These are phyloP conservation scores for Leptinotarsa defecta DNA, from an alignment of 1,140 invertebrate species.

Conservation along the genomic window DNA sequence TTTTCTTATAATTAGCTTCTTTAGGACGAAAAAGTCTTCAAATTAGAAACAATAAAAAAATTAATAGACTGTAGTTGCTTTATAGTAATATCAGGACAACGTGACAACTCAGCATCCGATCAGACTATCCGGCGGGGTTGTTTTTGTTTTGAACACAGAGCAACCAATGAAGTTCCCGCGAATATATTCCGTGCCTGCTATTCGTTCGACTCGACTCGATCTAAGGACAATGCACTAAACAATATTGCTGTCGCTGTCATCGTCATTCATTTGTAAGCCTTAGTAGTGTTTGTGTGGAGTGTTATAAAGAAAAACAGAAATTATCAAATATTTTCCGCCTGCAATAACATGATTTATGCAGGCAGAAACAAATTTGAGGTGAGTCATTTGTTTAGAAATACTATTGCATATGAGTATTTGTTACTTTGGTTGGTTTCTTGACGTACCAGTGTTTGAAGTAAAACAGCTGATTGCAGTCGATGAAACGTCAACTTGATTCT, in stretches of 20 bases:
- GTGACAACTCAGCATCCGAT: background rate
- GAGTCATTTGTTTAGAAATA: constrained; percentile 37
- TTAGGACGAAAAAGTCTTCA: too few species aligned
- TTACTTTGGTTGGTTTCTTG: constrained; percentile 24
- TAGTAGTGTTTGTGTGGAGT: constrained; percentile 19
- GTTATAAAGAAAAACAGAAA: constrained; percentile 11
- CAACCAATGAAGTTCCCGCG: constrained; percentile 39
- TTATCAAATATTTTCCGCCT: constrained; percentile 26
- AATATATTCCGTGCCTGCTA: constrained; percentile 41
- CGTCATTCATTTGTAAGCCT: constrained; percentile 12
- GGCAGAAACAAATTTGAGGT: constrained; percentile 65
- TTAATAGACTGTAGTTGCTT: too few species aligned
- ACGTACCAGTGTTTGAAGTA: constrained; percentile 42
- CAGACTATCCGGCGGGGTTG: constrained; percentile 30
- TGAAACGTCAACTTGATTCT: constrained; percentile 19
- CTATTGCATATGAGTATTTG: background rate
- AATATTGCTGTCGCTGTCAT: constrained; percentile 18
- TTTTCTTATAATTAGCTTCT: too few species aligned
- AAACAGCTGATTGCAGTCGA: constrained; percentile 47
- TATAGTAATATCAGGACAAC: background rate
- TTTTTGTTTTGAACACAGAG: constrained; percentile 43
- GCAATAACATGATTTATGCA: constrained; percentile 59
- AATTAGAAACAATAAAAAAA: too few species aligned
- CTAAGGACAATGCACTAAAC: constrained; percentile 38
- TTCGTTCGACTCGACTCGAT: constrained; percentile 36